Percentiles rank a stretch among this genome's conserved stretches.
phyloP scores from a whole-genome alignment of 2,888 invertebrate genomes.

The Acanthacorydalis orientalis region DNA sequence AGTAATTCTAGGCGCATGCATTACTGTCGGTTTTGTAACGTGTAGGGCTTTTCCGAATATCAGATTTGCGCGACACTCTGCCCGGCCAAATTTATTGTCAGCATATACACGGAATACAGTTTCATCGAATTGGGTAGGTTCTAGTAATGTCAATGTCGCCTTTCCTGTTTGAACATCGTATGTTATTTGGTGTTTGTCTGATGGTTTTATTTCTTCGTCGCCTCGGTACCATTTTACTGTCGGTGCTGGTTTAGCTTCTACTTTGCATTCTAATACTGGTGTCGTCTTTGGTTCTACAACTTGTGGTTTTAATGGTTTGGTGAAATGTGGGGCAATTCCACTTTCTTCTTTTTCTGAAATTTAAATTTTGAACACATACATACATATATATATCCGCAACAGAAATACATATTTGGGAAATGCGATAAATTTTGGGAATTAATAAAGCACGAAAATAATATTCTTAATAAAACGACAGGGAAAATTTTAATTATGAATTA shows the following conservation, averaged over 20 bases:
- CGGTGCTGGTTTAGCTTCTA: slow-evolving; percentile 52
- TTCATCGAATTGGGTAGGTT: slow-evolving; percentile 48
- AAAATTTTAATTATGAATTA: too few species aligned
- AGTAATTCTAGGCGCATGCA: slow-evolving; percentile 56
- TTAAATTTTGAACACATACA: too few species aligned
- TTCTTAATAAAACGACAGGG: too few species aligned
- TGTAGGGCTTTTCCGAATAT: slow-evolving; percentile 34
- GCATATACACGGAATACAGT: slow-evolving; percentile 53
- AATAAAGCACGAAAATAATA: too few species aligned
- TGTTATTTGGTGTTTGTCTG: slow-evolving; percentile 34
- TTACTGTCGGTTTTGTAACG: slow-evolving; percentile 31
- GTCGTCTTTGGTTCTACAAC: slow-evolving; percentile 42
- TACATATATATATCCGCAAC: too few species aligned
- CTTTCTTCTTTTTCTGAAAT: slow-evolving; percentile 46
- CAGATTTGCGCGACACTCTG: slow-evolving; percentile 57
- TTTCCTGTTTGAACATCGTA: slow-evolving; percentile 45
- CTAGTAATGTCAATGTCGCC: slow-evolving; percentile 42
- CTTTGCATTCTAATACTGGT: slow-evolving; percentile 46
- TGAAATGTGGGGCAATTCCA: slow-evolving; percentile 48
- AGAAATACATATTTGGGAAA: too few species aligned
- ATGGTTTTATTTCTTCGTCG: slow-evolving; percentile 40
- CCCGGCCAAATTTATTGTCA: slow-evolving; percentile 53
- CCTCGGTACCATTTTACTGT: slow-evolving; percentile 52
- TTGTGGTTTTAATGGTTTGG: slow-evolving; percentile 45
- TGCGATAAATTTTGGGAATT: too few species aligned